Conservation (phyloP, 1,140 invertebrate genomes). For the Sitodiplosis mosellana region DNA sequence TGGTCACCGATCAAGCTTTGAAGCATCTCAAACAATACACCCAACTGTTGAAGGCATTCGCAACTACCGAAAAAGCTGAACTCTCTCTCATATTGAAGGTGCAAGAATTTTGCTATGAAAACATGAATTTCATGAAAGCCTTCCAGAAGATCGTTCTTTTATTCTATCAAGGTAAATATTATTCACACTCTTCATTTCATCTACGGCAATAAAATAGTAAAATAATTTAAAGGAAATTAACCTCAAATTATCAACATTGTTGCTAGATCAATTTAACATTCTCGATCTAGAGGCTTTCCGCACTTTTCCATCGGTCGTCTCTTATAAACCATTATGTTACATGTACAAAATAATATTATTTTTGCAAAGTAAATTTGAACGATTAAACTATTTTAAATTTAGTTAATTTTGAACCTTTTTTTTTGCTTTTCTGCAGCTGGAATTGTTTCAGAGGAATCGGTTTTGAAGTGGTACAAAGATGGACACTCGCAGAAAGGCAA, state of each 20-base stretch:
- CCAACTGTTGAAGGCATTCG: conserved; percentile 68
- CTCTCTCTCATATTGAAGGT: conserved; percentile 74
- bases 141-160: conserved; percentile 94
- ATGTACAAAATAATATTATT: neutral
- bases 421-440: conserved; percentile 35
- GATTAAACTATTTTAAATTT: neutral
- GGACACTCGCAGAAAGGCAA: conserved; percentile 85
- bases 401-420: neutral
- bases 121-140: conserved; percentile 97
- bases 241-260: too few relatives aligned
- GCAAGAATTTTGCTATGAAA: conserved; percentile 95
- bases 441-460: conserved; percentile 78
- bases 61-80: conserved; percentile 65
- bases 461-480: conserved; percentile 87
- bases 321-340: neutral
- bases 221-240: too few relatives aligned
- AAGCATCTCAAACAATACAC: conserved; percentile 78
- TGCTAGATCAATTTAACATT: neutral
- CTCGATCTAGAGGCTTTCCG: neutral
- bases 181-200: too few relatives aligned
- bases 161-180: conserved; percentile 87
- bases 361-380: neutral
- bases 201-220: too few relatives aligned
- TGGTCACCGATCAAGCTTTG: conserved; percentile 84
- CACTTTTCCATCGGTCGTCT: neutral